Conservation (phyloP, 2,888 invertebrate genomes). For the Creontiades dilutus region DNA sequence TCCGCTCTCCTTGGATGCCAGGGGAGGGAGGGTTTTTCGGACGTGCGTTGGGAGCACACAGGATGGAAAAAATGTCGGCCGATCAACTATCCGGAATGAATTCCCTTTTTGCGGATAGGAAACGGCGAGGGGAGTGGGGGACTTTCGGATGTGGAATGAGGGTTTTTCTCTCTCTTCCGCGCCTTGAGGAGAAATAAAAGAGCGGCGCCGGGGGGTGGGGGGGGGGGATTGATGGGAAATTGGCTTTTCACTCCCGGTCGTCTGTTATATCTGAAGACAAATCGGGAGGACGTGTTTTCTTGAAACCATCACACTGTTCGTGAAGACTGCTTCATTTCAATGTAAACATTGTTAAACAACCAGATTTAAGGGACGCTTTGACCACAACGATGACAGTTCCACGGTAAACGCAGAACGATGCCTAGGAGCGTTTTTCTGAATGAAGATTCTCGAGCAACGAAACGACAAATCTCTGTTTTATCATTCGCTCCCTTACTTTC, state of each 20-base stretch:
- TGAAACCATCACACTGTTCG: neutral
- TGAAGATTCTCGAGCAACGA: too few species aligned
- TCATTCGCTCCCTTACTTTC: too few species aligned
- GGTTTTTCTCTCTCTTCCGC: neutral
- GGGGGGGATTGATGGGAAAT: constrained; percentile 54
- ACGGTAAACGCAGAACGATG: too few species aligned
- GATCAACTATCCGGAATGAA: constrained; percentile 69
- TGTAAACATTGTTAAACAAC: too few species aligned
- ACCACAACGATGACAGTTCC: too few species aligned
- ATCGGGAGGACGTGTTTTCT: constrained; percentile 52
- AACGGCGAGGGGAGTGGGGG: neutral
- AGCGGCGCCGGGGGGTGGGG: neutral
- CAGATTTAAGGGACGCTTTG: too few species aligned
- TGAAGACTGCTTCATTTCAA: too few species aligned
- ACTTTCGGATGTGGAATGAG: neutral
- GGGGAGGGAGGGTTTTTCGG: neutral
- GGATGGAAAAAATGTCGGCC: constrained; percentile 67
- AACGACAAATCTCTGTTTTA: too few species aligned
- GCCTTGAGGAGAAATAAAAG: constrained; percentile 13
- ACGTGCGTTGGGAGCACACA: constrained; percentile 67
- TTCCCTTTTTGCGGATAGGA: constrained; percentile 36
- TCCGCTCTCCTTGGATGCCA: neutral
- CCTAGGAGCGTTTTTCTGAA: too few species aligned
- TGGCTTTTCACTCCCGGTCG: constrained; percentile 51
- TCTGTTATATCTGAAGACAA: constrained; percentile 43